Base-by-base conservation (phyloP, 2,888 invertebrate species). In the Leptopterna dolabrata region DNA sequence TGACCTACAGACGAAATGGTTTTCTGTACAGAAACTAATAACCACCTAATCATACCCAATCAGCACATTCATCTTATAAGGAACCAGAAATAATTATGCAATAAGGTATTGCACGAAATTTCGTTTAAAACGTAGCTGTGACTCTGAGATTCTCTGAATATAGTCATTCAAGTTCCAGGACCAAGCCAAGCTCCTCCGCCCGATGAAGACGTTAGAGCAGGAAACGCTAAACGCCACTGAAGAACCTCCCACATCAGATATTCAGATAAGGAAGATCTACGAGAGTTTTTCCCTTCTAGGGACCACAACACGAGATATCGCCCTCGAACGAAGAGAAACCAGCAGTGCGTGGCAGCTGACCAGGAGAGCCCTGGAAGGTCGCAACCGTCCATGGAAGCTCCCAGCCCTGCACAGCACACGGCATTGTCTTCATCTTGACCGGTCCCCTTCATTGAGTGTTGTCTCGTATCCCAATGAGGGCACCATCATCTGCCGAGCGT, bases 401-500 rank as follows among this genome's bases (percentile, higher is more conserved):
- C 19, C 63, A 9, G 19, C 16, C 16, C 63, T 63, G 24, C n/a
- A 16, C 51, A 51, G 24, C n/a, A 16, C 51, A 51, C n/a, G n/a
- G 16, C n/a, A 51, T 63, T 63, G 63, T 63, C 63, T 63, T 63
- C 19, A 63, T 63, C 63, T 27, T 27, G 63, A 63, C 63, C 51
- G n/a, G 73, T 41, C 41, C 73, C 73, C 73, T 36, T 73, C 36
- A n/a, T 41, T 36, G 36, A 41, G 73, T 30, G 19, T 73, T 73
- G 41, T 73, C 73, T 73, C 36, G 30, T 73, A 41, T 73, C 41
- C 36, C 41, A 73, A 36, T 73, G 73, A 73, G 73, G 73, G 73
- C 73, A 30, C 41, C n/a, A 36, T 30, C 73, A 73, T 73, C 73
- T 73, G 30, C 73, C 73, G 41, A 73, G 73, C 73, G 73, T 73